These are phyloP conservation scores for Sphaerophoria rueppellii DNA, from an alignment of 2,888 invertebrate genomes.

Conservation along the genomic window DNA sequence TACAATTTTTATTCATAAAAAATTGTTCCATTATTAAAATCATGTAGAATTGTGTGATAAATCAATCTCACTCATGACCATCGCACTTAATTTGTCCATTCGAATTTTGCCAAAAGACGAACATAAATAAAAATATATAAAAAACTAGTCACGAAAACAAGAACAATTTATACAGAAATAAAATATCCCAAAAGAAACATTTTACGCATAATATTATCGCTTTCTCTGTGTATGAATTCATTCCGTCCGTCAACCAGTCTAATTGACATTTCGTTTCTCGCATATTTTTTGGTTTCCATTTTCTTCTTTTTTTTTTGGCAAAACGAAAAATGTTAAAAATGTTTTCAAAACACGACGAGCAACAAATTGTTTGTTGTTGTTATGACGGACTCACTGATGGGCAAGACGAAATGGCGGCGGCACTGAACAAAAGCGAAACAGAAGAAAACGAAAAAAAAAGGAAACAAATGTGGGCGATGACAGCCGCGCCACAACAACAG, in stretches of 20 bases:
- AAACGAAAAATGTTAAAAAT: constrained; percentile 54
- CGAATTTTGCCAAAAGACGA: no score
- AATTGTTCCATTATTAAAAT: not conserved
- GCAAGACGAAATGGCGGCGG: not conserved
- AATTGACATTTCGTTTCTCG: constrained; percentile 64
- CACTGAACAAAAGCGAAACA: constrained; percentile 17
- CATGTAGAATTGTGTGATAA: not conserved
- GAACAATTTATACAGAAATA: constrained; percentile 14
- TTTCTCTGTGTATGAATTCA: constrained; percentile 49
- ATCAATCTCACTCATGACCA: constrained; percentile 22
- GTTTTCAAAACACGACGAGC: constrained; percentile 43
- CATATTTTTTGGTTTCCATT: constrained; percentile 48
- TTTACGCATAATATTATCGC: constrained; percentile 48
- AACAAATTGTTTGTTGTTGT: constrained; percentile 41
- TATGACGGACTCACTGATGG: constrained; percentile 22
- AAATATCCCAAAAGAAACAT: constrained; percentile 26
- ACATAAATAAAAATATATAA: no score
- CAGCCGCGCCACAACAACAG: constrained; percentile 32
- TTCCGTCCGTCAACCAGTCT: constrained; percentile 48
- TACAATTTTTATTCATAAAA: no score
- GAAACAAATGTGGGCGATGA: constrained; percentile 62
- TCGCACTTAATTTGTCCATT: constrained; percentile 28
- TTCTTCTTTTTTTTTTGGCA: constrained; percentile 37
- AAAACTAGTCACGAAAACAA: constrained; percentile 30
- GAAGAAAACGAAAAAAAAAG: constrained; percentile 16